These are phyloP conservation scores for Leucoraja erinaceus DNA, from an alignment of 2,113 vertebrate genomes.

Conservation along the genomic window DNA sequence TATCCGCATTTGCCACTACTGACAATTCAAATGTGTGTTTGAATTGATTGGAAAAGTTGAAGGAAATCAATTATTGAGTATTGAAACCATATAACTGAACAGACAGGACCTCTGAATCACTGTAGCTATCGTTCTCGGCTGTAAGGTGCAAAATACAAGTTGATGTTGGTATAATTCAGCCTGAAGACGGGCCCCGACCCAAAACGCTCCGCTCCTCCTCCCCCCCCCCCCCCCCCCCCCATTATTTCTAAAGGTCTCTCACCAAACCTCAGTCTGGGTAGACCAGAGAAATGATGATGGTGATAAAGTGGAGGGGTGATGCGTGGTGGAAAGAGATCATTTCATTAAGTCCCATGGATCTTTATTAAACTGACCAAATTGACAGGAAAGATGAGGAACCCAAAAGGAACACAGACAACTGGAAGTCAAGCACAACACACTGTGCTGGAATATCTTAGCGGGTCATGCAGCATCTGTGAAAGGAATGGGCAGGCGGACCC, in stretches of 20 bases:
- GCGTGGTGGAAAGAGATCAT: neutral
- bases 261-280: neutral
- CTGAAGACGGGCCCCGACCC: too few species aligned
- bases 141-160: conserved; percentile 16
- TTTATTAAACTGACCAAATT: too few species aligned
- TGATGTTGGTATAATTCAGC: neutral
- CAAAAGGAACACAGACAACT: too few species aligned
- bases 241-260: neutral
- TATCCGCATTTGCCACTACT: too few species aligned
- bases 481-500: too few species aligned
- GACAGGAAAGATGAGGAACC: too few species aligned
- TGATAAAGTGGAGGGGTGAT: neutral
- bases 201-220: too few species aligned
- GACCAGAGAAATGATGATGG: neutral
- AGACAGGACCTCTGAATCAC: neutral
- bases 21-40: neutral
- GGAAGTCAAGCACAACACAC: too few species aligned
- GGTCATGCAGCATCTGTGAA: too few species aligned
- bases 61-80: neutral
- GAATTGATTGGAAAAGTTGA: neutral
- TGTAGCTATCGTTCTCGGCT: neutral
- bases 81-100: neutral
- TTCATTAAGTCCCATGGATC: too few species aligned
- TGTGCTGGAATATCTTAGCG: too few species aligned
- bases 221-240: too few species aligned